These are phyloP conservation scores for Sebastiscus albofasciatus DNA, from an alignment of 2,797 vertebrate genomes.

Conservation along the genomic window DNA sequence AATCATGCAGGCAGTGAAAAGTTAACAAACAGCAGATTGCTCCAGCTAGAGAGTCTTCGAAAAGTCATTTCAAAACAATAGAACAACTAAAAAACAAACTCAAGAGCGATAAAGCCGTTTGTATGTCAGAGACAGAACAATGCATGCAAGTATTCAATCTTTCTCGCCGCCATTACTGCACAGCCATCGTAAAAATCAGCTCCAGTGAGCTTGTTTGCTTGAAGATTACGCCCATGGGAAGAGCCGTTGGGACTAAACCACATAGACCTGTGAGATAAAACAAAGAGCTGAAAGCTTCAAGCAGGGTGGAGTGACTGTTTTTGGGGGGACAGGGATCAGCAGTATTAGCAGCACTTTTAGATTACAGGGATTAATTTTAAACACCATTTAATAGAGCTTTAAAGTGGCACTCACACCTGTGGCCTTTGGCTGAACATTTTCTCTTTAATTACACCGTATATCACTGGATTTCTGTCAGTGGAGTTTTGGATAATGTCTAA, in stretches of 20 bases:
- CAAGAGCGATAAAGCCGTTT: neutral
- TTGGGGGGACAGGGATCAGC: neutral
- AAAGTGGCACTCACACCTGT: neutral
- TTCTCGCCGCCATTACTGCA: neutral
- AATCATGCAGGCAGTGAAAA: neutral
- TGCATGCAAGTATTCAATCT: too few species aligned
- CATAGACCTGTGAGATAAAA: constrained; percentile 8
- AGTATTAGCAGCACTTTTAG: neutral
- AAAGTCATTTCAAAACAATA: constrained; percentile 2
- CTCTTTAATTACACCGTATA: neutral
- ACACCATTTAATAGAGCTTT: neutral
- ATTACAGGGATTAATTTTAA: constrained; percentile 7
- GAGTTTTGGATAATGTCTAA: neutral
- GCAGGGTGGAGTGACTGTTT: neutral
- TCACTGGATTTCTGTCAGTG: neutral
- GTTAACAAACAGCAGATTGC: neutral
- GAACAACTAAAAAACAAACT: neutral
- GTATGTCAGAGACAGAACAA: neutral
- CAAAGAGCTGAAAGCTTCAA: constrained; percentile 13
- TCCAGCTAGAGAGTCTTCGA: neutral
- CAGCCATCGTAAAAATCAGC: neutral
- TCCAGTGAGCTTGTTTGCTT: constrained; percentile 18
- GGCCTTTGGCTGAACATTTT: neutral
- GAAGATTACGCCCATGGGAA: constrained; percentile 8
- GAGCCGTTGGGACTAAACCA: neutral